Base-by-base conservation (phyloP, 2,113 vertebrate genomes). In the Chitala chitala region DNA sequence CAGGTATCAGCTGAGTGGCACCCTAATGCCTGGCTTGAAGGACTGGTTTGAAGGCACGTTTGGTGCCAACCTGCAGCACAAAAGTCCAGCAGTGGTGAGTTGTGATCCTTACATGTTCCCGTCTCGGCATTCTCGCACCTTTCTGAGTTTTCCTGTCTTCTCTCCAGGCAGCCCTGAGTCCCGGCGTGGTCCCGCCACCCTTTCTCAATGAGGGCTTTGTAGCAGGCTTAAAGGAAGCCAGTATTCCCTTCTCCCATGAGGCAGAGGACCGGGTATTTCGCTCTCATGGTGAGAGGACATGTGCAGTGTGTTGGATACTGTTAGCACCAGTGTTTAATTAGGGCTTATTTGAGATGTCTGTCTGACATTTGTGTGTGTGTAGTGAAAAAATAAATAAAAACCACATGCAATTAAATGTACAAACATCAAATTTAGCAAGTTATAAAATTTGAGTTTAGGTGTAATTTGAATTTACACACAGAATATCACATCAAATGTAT, bases 1-100 rank as follows among this genome's bases (percentile, higher is more conserved):
- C 79, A 99, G 97, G 88, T 99, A 99, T 84, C 92, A 88, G 82
- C 88, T 98, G 82, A 95, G 96, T 89, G 97, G 97, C 76, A 83
- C 94, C 89, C 77, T 90, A 79, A 90, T 99, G 75, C 97, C 97
- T 54, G 84, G 90, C 80, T 87, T 99, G 84, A 95, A 86, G 89
- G 95, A 98, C 36, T 99, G 96, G 96, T 85, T 99, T 75, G 93
- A 97, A 84, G 85, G 87, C 84, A 93, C 89, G 0, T 94, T 98
- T 86, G 94, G 93, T 86, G 90, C 90, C 88, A 95, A 4, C 88
- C 9, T 96, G 86, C 94, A 96, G 78, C 95, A 98, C 84, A 98
- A 91, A 94, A 89, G 88, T 84, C 91, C 89, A 77, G 92, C 96
- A 84, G 90, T 91, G 86, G 97, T 99, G 90, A 93, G 95, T 84